Evolutionary conservation across 2,888 invertebrate species (phyloP).

Genomic region (Sicus ferrugineus): DNA sequence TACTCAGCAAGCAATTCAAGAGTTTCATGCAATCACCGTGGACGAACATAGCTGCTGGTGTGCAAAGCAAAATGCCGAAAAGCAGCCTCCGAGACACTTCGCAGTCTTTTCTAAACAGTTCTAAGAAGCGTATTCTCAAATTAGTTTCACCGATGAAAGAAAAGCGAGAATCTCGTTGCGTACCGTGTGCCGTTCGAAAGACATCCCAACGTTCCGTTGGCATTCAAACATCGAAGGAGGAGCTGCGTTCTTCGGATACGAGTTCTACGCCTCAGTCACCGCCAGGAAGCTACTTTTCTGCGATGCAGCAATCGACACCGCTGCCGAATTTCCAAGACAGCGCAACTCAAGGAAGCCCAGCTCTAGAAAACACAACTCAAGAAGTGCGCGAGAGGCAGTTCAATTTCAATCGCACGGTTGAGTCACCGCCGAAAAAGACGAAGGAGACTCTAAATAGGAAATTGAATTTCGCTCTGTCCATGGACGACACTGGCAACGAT

Average conservation of each 20-base stretch:
- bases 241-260: slow-evolving; percentile 42
- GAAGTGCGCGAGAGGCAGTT: slow-evolving; percentile 43
- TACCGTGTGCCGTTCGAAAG: slow-evolving; percentile 8
- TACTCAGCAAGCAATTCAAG: slow-evolving; percentile 55
- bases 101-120: slow-evolving; percentile 53
- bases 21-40: slow-evolving; percentile 54
- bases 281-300: slow-evolving; percentile 61
- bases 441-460: slow-evolving; percentile 49
- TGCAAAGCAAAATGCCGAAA: slow-evolving; percentile 36
- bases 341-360: too few species aligned
- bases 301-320: slow-evolving; percentile 48
- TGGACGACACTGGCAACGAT: slow-evolving; percentile 28
- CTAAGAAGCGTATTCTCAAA: slow-evolving; percentile 57
- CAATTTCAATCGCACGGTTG: slow-evolving; percentile 58
- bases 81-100: slow-evolving; percentile 45
- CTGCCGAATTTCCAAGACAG: slow-evolving; percentile 10
- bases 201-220: slow-evolving; percentile 51
- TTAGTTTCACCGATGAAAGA: slow-evolving; percentile 57
- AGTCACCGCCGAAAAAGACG: slow-evolving; percentile 53
- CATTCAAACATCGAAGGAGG: slow-evolving; percentile 53
- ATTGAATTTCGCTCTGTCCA: slow-evolving; percentile 50
- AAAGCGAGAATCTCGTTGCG: slow-evolving; percentile 38
- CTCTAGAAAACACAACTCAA: neutral
- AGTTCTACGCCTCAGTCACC: slow-evolving; percentile 51
- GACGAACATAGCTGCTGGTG: slow-evolving; percentile 39